These are phyloP conservation scores for Cossypha dichroa DNA, from an alignment of 2,797 vertebrate species.

Conservation along the genomic window DNA sequence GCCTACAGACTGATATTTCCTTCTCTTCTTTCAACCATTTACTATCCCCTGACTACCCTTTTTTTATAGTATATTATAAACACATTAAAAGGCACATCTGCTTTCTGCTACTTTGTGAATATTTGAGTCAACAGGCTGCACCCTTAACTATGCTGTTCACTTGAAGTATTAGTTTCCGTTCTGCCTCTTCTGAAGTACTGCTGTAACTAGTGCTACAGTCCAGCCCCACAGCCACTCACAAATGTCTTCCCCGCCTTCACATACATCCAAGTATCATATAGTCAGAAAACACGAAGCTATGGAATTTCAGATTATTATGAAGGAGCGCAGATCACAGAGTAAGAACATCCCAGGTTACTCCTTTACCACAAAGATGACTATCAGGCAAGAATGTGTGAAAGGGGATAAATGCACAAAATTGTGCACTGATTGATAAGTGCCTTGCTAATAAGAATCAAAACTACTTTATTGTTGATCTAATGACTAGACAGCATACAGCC, in stretches of 20 bases:
- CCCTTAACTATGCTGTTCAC: not conserved
- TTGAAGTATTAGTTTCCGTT: not conserved
- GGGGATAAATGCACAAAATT: not conserved
- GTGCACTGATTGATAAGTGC: not conserved
- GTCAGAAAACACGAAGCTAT: not conserved
- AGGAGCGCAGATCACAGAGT: not conserved
- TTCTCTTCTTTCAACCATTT: not conserved
- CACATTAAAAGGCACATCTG: not conserved
- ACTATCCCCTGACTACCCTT: not conserved
- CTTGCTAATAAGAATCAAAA: not conserved
- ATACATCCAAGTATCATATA: not conserved
- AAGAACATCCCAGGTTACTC: not conserved
- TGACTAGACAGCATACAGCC: not conserved
- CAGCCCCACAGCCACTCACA: not conserved
- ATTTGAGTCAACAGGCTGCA: not conserved
- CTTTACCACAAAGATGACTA: not conserved
- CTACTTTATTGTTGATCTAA: not conserved
- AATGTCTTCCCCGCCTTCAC: not conserved
- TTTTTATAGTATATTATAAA: not conserved
- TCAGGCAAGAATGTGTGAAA: not conserved
- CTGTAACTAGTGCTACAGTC: not conserved
- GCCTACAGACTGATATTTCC: not conserved
- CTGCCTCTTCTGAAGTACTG: not conserved
- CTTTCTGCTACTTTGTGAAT: not conserved
- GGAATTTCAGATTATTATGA: not conserved